Base-by-base conservation (phyloP, 1,140 invertebrate genomes). In the Colletes gigas region DNA sequence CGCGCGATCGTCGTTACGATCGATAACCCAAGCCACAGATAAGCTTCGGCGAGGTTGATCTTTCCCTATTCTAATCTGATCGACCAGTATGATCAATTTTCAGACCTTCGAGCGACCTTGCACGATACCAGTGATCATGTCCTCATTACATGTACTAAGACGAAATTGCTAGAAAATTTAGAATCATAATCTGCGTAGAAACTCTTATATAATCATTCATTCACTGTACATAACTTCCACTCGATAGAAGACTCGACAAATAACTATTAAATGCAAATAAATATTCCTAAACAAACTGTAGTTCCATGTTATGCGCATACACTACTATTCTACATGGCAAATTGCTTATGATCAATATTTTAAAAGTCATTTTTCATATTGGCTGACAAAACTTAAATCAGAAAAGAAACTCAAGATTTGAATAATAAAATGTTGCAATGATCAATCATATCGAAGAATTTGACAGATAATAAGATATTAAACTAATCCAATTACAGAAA, bases 41-140 rank as follows among this genome's bases (percentile, higher is more conserved):
- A 74, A 82, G 55, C 41, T 63, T 55, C 30, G 14, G 57, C 44
- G 65, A 76, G 55, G 39, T 84, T 84, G 75, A 63, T n/a, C 68
- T 62, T 78, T 4, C 4, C 9, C 15, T 50, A 14, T n/a, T 6
- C 19, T 54, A 8, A 9, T 41, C 10, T 50, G 14, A 39, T 82
- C 55, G 15, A 60, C n/a, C 47, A 76, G 14, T 80, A 59, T 74
- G 80, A 63, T 70, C 62, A 6, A 47, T 54, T 9, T 4, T 12
- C 9, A 9, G 10, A 50, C 50, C 10, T 50, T 50, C 44, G 30
- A n/a, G 41, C 4, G 71, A 81, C 73, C 73, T 84, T 74, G 55
- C 6, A 66, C 9, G 10, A 82, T 19, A 6, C 15, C 10, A 14
- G 30, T 15, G 55, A n/a, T 44, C 15, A 76, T 2, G 63, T 77